phyloP scores from a whole-genome alignment of 2,888 invertebrate genomes.

The Aquatica leii region DNA sequence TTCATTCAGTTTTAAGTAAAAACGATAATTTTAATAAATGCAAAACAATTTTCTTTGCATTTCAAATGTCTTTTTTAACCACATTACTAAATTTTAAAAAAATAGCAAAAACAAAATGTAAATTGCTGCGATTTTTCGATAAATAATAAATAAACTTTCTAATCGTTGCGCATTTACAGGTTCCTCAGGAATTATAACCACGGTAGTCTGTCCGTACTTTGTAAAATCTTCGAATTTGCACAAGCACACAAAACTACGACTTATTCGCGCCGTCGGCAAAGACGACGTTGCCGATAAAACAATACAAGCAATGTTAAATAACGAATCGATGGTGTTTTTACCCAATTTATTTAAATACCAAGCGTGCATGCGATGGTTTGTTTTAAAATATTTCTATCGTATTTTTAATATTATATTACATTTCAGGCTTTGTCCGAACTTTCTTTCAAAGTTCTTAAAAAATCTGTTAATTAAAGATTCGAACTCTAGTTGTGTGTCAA shows the following conservation, averaged over 20 bases:
- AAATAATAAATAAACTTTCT: no score
- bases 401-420: not conserved
- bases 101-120: no score
- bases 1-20: no score
- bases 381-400: conserved; percentile 41
- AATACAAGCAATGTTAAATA: conserved; percentile 76
- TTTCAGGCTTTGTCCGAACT: conserved; percentile 22
- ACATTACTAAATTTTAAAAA: no score
- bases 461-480: conserved; percentile 22
- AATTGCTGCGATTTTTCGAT: no score
- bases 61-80: no score
- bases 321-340: conserved; percentile 77
- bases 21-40: no score
- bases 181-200: conserved; percentile 67
- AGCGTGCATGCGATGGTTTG: conserved; percentile 73
- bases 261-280: conserved; percentile 74
- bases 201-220: conserved; percentile 89
- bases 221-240: conserved; percentile 91
- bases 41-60: no score
- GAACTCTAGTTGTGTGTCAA: no score
- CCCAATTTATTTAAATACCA: conserved; percentile 76
- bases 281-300: conserved; percentile 85
- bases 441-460: conserved; percentile 14
- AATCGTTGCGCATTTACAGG: conserved; percentile 29
- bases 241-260: conserved; percentile 78